Percentiles rank a stretch among this genome's conserved stretches.
Conservation (phyloP, 2,888 invertebrate species). For the Drosophila suboccidentalis region DNA sequence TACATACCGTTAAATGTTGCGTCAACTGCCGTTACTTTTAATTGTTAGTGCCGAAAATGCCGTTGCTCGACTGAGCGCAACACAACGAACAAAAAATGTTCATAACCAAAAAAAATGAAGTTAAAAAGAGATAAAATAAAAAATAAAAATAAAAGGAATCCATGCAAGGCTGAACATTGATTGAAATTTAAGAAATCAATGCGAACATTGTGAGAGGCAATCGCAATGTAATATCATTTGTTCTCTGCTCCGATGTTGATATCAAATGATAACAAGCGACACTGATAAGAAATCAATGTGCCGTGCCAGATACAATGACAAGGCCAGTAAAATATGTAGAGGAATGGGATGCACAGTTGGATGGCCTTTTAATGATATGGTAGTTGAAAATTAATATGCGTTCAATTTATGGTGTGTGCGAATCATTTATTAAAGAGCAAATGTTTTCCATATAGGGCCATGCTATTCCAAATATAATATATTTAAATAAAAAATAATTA, state of each 20-base stretch:
- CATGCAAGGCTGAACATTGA: conserved; percentile 46
- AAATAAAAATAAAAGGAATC: conserved; percentile 6
- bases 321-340: not conserved
- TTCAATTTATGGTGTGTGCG: conserved; percentile 45
- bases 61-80: conserved; percentile 53
- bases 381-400: conserved; percentile 65
- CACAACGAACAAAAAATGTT: conserved; percentile 9
- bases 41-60: conserved; percentile 72
- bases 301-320: not conserved
- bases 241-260: conserved; percentile 21
- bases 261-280: conserved; percentile 61
- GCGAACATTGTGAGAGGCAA: conserved; percentile 41
- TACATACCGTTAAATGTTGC: conserved; percentile 69
- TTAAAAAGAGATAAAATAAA: conserved; percentile 9
- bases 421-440: conserved; percentile 11
- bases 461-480: no score
- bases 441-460: no score
- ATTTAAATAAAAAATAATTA: no score
- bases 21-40: conserved; percentile 72
- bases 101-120: conserved; percentile 11
- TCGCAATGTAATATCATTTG: conserved; percentile 39
- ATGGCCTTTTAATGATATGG: conserved; percentile 31
- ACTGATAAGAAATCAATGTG: conserved; percentile 56
- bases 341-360: conserved; percentile 19
- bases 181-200: conserved; percentile 72